These are phyloP conservation scores for Pitta sordida DNA, from an alignment of 2,113 vertebrate species.

Conservation along the genomic window DNA sequence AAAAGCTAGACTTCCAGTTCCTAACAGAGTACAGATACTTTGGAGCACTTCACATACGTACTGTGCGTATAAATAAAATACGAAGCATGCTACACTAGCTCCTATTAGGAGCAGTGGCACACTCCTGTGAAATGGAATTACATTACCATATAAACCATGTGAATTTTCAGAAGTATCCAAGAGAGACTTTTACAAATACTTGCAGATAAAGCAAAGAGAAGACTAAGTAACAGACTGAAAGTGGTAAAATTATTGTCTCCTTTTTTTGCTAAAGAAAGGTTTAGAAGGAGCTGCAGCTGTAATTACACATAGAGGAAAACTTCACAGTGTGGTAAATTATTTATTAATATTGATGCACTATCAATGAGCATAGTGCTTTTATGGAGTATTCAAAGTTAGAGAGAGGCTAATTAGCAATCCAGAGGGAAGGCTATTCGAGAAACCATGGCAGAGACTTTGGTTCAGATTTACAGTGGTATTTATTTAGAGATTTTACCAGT, in stretches of 20 bases:
- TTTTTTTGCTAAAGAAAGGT: background rate
- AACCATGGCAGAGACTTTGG: background rate
- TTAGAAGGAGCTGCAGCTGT: slow-evolving; percentile 51
- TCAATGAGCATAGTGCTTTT: slow-evolving; percentile 61
- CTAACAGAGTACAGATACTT: background rate
- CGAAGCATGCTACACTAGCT: background rate
- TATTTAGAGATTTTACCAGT: background rate
- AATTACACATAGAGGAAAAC: slow-evolving; percentile 61
- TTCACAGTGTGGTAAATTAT: slow-evolving; percentile 69
- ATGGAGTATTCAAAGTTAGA: slow-evolving; percentile 47
- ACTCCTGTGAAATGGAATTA: background rate
- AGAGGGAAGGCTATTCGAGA: slow-evolving; percentile 20
- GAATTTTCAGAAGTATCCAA: background rate
- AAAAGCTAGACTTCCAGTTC: background rate
- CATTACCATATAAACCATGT: background rate
- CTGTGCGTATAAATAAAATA: slow-evolving; percentile 20
- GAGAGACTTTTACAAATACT: background rate
- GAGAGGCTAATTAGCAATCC: slow-evolving; percentile 47
- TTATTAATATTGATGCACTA: slow-evolving; percentile 64
- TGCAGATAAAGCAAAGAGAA: background rate
- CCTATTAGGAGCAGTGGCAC: background rate
- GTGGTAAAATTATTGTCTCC: background rate
- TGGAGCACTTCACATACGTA: background rate
- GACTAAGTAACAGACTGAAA: background rate
- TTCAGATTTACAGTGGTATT: background rate